A percentile compares a stretch with the other conserved stretches of the same genome.
phyloP scores from a whole-genome alignment of 2,888 invertebrate species.

The Pollenia labialis region DNA sequence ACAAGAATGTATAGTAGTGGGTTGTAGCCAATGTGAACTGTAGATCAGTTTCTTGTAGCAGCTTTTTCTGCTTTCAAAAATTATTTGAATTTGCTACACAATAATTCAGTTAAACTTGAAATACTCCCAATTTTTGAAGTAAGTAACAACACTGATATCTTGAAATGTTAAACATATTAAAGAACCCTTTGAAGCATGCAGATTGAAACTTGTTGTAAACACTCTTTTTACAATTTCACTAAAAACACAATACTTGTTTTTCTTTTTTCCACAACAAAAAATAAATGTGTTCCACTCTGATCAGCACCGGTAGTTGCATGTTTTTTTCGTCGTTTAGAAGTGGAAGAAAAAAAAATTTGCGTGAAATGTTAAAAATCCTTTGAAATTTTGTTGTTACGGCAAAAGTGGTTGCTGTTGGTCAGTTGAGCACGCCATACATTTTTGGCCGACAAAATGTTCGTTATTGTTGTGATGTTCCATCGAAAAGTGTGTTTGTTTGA shows the following conservation, averaged over 20 bases:
- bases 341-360: conserved; percentile 28
- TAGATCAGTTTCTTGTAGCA: no score
- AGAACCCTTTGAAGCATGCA: background rate
- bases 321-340: conserved; percentile 36
- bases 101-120: no score
- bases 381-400: conserved; percentile 63
- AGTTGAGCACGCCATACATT: conserved; percentile 40
- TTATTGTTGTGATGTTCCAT: conserved; percentile 32
- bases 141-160: no score
- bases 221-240: background rate
- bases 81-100: no score
- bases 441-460: conserved; percentile 53
- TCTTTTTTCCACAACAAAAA: background rate
- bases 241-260: conserved; percentile 21
- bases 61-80: no score
- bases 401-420: conserved; percentile 57
- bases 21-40: no score
- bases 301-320: conserved; percentile 63
- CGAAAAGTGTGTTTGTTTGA: background rate
- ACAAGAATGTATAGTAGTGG: no score
- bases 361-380: conserved; percentile 55
- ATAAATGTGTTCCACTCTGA: conserved; percentile 21
- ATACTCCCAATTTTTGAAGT: no score
- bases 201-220: background rate
- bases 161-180: background rate